Evolutionary conservation across 53 echinoderm and acorn worm species (phyloP), one percentile per base, ranked within the genome.

Genomic region (Echinometra lucunter): DNA sequence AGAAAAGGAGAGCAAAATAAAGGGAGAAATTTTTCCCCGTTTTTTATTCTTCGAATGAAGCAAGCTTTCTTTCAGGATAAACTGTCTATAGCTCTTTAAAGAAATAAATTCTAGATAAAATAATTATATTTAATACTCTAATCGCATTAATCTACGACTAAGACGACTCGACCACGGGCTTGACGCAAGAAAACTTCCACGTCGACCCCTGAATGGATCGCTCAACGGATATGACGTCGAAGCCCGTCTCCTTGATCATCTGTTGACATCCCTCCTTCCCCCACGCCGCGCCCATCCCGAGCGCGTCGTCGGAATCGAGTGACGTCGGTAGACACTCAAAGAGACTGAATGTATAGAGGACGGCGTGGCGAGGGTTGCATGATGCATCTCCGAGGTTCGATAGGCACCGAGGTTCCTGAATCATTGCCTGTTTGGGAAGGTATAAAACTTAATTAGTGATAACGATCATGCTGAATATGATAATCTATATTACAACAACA

Each of bases 251-350:
- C 44, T 80, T 47, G 4, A 97, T 37, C 92, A 95, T 96, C 66
- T 95, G 70, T 42, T 66, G 53, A 34, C 95, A 95, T 21, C 92
- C 90, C 53, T 97, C 97, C 81, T 96, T 72, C 21, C 97, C 97
- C 97, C 97, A 97, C 93, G 94, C 94, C 12, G 96, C 95, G 1
- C 97, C 97, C 25, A 97, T 83, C 23, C 97, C 97, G 66, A 75
- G 88, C 19, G 95, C 95, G 15, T 96, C 95, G 15, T 95, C 96
- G 18, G 95, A 66, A 44, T 93, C 60, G 90, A 95, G 56, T 9
- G 97, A 94, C 67, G 95, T 90, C 0, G 97, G 96, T 35, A 97
- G 75, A 70, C 97, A 96, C 40, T 89, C 81, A 85, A 95, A 95
- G 70, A 96, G 37, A 47, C 97, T 97, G 91, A 94, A 92, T 1